Base-by-base conservation (phyloP, 2,113 vertebrate genomes). In the Triplophysa dalaica region DNA sequence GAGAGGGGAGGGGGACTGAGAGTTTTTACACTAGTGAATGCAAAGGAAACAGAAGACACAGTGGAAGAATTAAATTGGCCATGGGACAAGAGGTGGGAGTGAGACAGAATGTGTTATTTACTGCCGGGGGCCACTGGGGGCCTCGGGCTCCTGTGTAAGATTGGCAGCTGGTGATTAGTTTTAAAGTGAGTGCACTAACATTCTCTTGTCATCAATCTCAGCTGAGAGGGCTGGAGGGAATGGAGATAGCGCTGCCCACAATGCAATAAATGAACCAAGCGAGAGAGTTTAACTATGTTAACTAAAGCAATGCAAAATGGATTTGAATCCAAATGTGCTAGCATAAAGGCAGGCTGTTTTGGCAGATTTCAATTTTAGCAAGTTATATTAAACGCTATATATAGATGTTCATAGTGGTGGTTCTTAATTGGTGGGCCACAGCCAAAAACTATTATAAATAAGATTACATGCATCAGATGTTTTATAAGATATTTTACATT, bases 81-180 rank as follows among this genome's bases (percentile, higher is more conserved):
- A 79, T 61, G 80, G 81, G 75, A 85, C 76, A 70, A 78, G 70
- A 75, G 78, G 13, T 16, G 4, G 33, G 75, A 68, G 63, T 63
- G 61, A 82, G 77, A 78, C n/a, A 5, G 58, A 45, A 77, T 81
- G 72, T 81, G 81, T 86, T 84, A 87, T 85, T 87, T 85, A 81
- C 79, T 84, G 70, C 79, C 54, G 69, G 70, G 50, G 69, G 78
- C 50, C 41, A 81, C 73, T 38, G 45, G 56, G 60, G 68, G 75
- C 66, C 65, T 19, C 9, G 52, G 81, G 83, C 84, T 83, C 63
- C 54, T 56, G 24, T 64, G 69, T 65, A 29, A 83, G 87, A 88
- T 76, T 87, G 86, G 88, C 90, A 90, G 84, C 70, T 70, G 73
- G 77, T 84, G 85, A 89, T 89, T 87, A 82, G 81, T 89, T 87